phyloP scores from a whole-genome alignment of 2,113 vertebrate genomes.

The Brachypteracias leptosomus region DNA sequence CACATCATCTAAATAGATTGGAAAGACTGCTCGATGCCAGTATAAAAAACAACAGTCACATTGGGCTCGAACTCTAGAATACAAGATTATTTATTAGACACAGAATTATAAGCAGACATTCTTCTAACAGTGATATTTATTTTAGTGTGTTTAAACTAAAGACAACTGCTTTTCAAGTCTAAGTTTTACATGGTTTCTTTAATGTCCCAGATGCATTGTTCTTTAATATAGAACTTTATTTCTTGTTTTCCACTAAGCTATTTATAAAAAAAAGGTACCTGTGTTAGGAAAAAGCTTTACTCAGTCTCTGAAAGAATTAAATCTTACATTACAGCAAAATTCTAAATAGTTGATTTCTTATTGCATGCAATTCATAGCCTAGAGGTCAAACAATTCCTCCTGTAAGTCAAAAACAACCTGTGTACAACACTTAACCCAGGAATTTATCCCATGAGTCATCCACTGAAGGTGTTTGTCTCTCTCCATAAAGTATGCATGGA shows the following conservation, averaged over 20 bases:
- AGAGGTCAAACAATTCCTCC: not conserved
- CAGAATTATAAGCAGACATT: not conserved
- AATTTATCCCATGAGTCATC: not conserved
- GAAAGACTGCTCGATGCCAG: constrained; percentile 96
- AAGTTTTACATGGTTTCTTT: not conserved
- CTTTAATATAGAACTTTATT: not conserved
- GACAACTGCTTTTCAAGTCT: not conserved
- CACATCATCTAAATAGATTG: constrained; percentile 97
- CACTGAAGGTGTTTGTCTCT: not conserved
- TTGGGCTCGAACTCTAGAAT: constrained; percentile 85
- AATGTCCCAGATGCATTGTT: not conserved
- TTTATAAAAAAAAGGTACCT: not conserved
- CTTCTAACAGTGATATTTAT: not conserved
- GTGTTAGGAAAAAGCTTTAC: not conserved
- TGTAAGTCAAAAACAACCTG: not conserved
- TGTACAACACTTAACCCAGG: not conserved
- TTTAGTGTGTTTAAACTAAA: not conserved
- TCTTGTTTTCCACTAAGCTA: not conserved
- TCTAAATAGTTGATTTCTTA: not conserved
- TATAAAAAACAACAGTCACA: constrained; percentile 97
- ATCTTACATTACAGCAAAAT: not conserved
- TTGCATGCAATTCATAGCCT: not conserved
- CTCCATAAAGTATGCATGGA: not conserved
- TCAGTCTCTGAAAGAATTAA: not conserved
- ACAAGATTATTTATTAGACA: constrained; percentile 37